Evolutionary conservation across 2,797 vertebrate species (phyloP).

Genomic region (Muscicapa striata): DNA sequence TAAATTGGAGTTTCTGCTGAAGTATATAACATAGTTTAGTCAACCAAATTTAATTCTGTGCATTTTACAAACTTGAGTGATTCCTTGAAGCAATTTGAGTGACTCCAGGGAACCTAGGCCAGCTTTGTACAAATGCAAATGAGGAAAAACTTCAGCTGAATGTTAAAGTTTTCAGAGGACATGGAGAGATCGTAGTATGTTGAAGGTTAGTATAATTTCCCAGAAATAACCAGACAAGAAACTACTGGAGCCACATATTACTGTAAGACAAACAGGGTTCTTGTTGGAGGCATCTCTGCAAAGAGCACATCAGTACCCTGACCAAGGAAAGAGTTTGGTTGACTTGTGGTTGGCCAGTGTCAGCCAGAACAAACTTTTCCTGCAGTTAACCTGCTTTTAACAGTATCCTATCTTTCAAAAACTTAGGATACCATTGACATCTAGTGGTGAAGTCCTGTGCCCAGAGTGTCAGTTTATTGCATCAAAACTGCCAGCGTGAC

Average conservation of each 20-base stretch:
- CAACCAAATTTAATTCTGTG: not conserved
- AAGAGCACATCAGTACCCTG: not conserved
- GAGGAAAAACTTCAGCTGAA: not conserved
- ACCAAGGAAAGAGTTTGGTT: not conserved
- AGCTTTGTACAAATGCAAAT: not conserved
- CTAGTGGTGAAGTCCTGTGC: conserved; percentile 36
- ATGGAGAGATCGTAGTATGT: not conserved
- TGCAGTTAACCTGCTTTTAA: not conserved
- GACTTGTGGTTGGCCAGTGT: not conserved
- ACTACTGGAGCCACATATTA: not conserved
- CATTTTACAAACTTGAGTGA: not conserved
- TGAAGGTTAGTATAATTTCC: not conserved
- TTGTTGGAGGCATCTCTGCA: not conserved
- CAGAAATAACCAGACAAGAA: not conserved
- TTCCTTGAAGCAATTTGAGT: not conserved
- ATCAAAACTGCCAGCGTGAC: not conserved
- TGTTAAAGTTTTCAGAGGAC: not conserved
- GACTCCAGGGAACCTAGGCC: not conserved
- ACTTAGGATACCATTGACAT: conserved; percentile 12
- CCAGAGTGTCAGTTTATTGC: not conserved
- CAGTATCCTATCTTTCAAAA: not conserved
- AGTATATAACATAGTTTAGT: not conserved
- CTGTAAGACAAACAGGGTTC: not conserved
- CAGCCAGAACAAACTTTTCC: not conserved
- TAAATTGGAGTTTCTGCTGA: not conserved